Conservation (phyloP, 2,888 invertebrate genomes). For the Crocallis elinguaria region DNA sequence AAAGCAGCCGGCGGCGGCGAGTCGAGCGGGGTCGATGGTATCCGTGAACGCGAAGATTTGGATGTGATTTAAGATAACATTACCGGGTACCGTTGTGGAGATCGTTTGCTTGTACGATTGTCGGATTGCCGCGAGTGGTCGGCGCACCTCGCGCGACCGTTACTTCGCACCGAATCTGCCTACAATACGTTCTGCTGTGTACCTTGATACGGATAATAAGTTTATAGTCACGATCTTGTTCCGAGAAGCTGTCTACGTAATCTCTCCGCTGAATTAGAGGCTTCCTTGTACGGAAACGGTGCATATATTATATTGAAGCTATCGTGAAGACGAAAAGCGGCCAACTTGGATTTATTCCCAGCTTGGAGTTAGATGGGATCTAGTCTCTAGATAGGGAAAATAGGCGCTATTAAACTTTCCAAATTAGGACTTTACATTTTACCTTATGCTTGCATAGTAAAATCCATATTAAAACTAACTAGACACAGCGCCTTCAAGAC, state of each 20-base stretch:
- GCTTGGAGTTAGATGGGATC: slow-evolving; percentile 34
- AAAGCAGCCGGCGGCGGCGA: slow-evolving; percentile 35
- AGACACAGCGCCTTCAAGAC: background rate
- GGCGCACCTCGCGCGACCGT: slow-evolving; percentile 56
- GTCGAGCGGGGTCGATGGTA: slow-evolving; percentile 21
- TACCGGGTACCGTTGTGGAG: slow-evolving; percentile 70
- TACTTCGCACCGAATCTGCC: slow-evolving; percentile 81
- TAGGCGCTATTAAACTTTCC: slow-evolving; percentile 38
- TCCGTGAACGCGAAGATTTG: slow-evolving; percentile 58
- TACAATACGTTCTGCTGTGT: slow-evolving; percentile 71
- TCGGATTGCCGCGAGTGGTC: slow-evolving; percentile 55
- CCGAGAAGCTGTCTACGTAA: slow-evolving; percentile 72
- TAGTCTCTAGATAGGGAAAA: slow-evolving; percentile 36
- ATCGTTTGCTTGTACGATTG: slow-evolving; percentile 67
- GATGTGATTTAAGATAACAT: slow-evolving; percentile 70
- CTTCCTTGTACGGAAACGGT: slow-evolving; percentile 69
- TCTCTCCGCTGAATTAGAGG: slow-evolving; percentile 71
- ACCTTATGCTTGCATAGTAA: slow-evolving; percentile 2
- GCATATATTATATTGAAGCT: slow-evolving; percentile 42
- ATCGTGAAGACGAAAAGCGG: slow-evolving; percentile 49
- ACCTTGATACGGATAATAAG: slow-evolving; percentile 79
- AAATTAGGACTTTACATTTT: slow-evolving; percentile 28
- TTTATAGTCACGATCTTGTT: slow-evolving; percentile 77
- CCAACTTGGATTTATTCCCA: slow-evolving; percentile 54
- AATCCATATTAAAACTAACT: slow-evolving; percentile 19